Conservation (phyloP, 2,888 invertebrate species). For the Danaus chrysippus region DNA sequence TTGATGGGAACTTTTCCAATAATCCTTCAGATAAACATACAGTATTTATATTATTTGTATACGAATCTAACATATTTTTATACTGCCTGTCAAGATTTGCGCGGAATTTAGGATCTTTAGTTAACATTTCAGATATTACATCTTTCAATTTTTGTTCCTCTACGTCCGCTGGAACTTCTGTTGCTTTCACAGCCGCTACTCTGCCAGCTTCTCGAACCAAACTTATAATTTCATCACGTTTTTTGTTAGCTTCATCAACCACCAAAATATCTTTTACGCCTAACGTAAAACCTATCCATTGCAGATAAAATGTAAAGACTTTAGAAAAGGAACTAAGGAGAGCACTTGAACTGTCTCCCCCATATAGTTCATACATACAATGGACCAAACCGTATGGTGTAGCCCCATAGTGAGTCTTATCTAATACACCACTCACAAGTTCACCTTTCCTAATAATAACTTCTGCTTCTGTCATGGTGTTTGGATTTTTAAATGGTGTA, state of each 20-base stretch:
- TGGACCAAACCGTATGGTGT: constrained; percentile 97
- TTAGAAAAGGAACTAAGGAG: constrained; percentile 94
- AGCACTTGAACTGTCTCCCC: constrained; percentile 89
- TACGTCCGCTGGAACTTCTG: constrained; percentile 82
- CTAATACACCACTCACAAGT: constrained; percentile 93
- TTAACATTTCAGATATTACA: constrained; percentile 85
- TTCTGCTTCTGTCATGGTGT: constrained; percentile 92
- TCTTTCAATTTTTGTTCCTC: constrained; percentile 79
- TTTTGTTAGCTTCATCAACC: constrained; percentile 83
- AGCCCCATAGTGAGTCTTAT: constrained; percentile 98
- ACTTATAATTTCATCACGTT: constrained; percentile 83
- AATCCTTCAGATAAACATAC: constrained; percentile 92
- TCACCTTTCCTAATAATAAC: constrained; percentile 94
- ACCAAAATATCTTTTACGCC: constrained; percentile 97
- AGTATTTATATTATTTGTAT: constrained; percentile 94
- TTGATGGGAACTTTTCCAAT: constrained; percentile 92
- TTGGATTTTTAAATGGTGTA: constrained; percentile 71
- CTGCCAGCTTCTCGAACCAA: constrained; percentile 82
- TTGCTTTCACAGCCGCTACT: constrained; percentile 82
- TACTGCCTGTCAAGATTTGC: constrained; percentile 90
- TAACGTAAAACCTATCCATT: constrained; percentile 95
- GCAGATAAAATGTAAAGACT: constrained; percentile 93
- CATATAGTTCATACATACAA: constrained; percentile 96
- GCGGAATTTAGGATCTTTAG: constrained; percentile 86
- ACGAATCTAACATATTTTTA: constrained; percentile 87